phyloP scores from a whole-genome alignment of 1,140 invertebrate genomes.

The Melitaea cinxia region DNA sequence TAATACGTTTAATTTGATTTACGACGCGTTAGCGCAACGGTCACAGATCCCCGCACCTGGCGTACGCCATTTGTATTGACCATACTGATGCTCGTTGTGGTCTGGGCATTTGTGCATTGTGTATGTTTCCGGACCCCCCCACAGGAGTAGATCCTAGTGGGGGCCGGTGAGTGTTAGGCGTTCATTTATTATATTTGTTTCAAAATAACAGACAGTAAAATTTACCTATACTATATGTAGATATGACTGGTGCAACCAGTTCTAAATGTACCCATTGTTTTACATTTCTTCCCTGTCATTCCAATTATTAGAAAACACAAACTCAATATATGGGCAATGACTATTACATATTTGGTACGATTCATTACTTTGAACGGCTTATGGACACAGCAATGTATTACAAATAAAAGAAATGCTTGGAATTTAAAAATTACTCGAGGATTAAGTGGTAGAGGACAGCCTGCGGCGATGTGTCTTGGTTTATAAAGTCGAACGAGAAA shows the following conservation, averaged over 20 bases:
- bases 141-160: too few relatives aligned
- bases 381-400: conserved; percentile 12
- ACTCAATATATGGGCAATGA: conserved; percentile 3
- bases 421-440: conserved; percentile 27
- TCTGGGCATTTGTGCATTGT: too few relatives aligned
- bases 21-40: too few relatives aligned
- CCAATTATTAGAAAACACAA: conserved; percentile 9
- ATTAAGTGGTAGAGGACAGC: conserved; percentile 26
- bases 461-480: conserved; percentile 29
- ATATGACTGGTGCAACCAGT: conserved; percentile 5
- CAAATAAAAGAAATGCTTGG: conserved; percentile 20
- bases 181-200: too few relatives aligned
- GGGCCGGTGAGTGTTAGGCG: too few relatives aligned
- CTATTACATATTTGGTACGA: conserved; percentile 16
- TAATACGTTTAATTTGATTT: too few relatives aligned
- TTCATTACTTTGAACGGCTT: not conserved
- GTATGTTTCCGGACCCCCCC: too few relatives aligned
- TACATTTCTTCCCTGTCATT: conserved; percentile 12
- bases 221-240: not conserved
- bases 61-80: too few relatives aligned
- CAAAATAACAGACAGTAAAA: not conserved
- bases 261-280: conserved; percentile 23
- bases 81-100: too few relatives aligned
- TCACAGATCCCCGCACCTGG: too few relatives aligned
- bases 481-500: conserved; percentile 16